These are phyloP conservation scores for Mormyrops boulengeri DNA, from an alignment of 2,797 vertebrate genomes.

Conservation along the genomic window DNA sequence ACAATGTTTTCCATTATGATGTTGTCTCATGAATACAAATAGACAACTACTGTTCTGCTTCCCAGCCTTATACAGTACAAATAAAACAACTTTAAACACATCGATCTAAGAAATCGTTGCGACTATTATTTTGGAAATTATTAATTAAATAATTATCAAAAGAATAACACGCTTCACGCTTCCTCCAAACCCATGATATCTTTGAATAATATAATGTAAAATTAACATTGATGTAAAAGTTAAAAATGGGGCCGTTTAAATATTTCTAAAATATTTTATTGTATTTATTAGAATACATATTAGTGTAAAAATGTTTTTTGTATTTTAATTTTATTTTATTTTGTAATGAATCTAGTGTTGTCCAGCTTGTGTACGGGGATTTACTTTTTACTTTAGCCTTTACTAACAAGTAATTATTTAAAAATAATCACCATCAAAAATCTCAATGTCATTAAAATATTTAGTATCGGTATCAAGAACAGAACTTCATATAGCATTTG, in stretches of 20 bases:
- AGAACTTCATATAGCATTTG: background rate
- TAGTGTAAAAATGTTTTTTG: background rate
- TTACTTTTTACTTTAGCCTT: background rate
- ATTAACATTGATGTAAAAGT: background rate
- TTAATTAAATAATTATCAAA: background rate
- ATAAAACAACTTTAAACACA: background rate
- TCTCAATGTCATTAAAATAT: background rate
- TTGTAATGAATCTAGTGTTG: background rate
- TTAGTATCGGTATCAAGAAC: background rate
- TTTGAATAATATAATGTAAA: background rate
- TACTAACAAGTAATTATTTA: background rate
- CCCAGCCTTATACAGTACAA: background rate
- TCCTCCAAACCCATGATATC: background rate
- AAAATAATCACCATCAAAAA: background rate
- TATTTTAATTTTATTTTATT: background rate
- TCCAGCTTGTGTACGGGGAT: background rate
- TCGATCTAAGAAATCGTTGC: background rate
- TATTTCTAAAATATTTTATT: background rate
- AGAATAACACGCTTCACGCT: background rate
- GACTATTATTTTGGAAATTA: background rate
- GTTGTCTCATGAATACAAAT: background rate
- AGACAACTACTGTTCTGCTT: background rate
- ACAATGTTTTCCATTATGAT: background rate
- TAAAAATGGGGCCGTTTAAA: background rate
- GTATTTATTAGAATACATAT: background rate